Percentiles rank a stretch among this genome's conserved stretches.
Evolutionary conservation across 2,113 vertebrate species (phyloP).

Genomic region (Bos javanicus): DNA sequence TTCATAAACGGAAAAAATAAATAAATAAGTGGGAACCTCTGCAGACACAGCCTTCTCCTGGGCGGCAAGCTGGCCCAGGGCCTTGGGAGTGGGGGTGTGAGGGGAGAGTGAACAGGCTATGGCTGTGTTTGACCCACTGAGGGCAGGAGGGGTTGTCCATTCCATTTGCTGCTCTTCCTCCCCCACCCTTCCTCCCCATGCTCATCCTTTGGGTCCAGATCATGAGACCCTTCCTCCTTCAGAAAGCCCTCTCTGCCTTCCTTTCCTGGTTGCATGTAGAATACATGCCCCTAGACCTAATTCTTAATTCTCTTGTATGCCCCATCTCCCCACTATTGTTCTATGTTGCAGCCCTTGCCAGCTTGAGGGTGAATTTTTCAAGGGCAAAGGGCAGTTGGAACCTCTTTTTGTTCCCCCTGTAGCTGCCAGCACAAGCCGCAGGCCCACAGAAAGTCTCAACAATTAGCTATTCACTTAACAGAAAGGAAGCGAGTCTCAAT

Average conservation of each 20-base stretch:
- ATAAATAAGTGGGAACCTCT: slow-evolving; percentile 28
- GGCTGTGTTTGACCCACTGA: rapidly evolving
- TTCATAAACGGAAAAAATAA: slow-evolving; percentile 36
- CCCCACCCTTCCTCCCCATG: neutral
- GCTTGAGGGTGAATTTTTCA: neutral
- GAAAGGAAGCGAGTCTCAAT: neutral
- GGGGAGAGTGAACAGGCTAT: rapidly evolving
- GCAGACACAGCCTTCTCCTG: neutral
- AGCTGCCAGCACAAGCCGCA: neutral
- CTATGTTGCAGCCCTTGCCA: neutral
- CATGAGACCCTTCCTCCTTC: neutral
- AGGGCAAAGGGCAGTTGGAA: neutral
- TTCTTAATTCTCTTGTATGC: neutral
- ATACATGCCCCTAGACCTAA: neutral
- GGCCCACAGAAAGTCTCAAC: neutral
- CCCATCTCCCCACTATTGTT: neutral
- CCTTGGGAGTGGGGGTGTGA: rapidly evolving
- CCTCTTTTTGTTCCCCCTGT: neutral
- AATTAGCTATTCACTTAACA: neutral
- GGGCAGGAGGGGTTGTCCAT: neutral
- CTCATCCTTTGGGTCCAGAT: neutral
- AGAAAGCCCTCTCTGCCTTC: slow-evolving; percentile 21
- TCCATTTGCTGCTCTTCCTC: neutral
- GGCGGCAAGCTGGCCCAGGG: neutral
- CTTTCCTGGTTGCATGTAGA: neutral